Evolutionary conservation across 23 tunicate species (phyloP).

Genomic region (Corella eumyota): DNA sequence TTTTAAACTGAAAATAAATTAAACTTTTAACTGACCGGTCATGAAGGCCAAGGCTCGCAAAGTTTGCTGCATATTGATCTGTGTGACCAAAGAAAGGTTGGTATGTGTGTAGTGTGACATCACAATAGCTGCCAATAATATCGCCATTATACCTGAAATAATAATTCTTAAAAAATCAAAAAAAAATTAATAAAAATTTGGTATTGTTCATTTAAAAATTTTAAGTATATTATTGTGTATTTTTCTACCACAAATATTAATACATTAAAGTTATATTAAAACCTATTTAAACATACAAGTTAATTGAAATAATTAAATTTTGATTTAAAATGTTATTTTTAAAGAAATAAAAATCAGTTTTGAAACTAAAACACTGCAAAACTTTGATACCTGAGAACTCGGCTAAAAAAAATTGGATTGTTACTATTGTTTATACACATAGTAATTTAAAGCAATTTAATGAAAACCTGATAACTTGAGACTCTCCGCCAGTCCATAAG

Average conservation of each 20-base stretch:
- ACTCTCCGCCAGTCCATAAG: slow-evolving; percentile 84
- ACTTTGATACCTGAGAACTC: slow-evolving; percentile 34
- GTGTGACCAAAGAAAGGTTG: slow-evolving; percentile 93
- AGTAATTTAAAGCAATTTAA: background rate
- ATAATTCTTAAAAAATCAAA: too few species aligned
- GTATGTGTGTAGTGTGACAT: slow-evolving; percentile 99
- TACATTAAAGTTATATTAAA: too few species aligned
- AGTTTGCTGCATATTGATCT: slow-evolving; percentile 96
- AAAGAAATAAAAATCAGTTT: background rate
- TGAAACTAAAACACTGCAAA: too few species aligned
- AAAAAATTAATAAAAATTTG: too few species aligned
- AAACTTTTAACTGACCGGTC: too few species aligned
- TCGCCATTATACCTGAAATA: slow-evolving; percentile 87
- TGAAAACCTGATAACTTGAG: slow-evolving; percentile 67
- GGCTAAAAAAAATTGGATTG: slow-evolving; percentile 4
- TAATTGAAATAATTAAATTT: too few species aligned
- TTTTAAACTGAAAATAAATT: too few species aligned
- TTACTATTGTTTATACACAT: background rate
- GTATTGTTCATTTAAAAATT: too few species aligned
- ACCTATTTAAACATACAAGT: too few species aligned
- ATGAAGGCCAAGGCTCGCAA: slow-evolving; percentile 80
- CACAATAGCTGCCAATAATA: slow-evolving; percentile 91
- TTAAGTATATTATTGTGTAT: too few species aligned
- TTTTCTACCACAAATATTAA: too few species aligned
- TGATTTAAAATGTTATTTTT: background rate